Evolutionary conservation across 1,140 invertebrate species (phyloP), one percentile per base, ranked within the genome.

Genomic region (Trachymyrmex septentrionalis): DNA sequence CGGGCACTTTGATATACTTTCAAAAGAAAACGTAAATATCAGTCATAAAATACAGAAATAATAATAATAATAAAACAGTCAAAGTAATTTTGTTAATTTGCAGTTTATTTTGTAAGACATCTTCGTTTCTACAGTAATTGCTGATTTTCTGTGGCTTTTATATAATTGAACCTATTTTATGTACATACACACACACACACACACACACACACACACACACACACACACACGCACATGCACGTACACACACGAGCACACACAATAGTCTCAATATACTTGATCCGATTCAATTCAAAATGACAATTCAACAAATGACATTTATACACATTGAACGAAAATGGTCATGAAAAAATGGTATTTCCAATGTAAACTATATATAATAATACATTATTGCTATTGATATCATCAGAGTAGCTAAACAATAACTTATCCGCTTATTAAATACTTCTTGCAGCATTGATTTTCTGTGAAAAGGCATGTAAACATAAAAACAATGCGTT

Each of bases 81-180:
- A 14, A 10, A 16, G 7, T 48, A 59, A 63, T 63, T 91, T 75
- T 86, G 86, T 93, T 92, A 91, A 88, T 93, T 92, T 91, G 92
- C 86, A 92, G 81, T 93, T 93, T 93, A 93, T 93, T 94, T 93
- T 88, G 86, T 92, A 93, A 94, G 93, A 94, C 92, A 94, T 92
- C 87, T 88, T 94, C 90, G 88, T 93, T 94, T 92, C 93, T 94
- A 94, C 93, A 94, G 86, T 93, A 93, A 93, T 93, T 93, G 92
- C 69, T 92, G 91, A 89, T 92, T 93, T 84, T 48, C 55, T 78
- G 89, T 86, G 76, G 80, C 90, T 88, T 77, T 92, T 92, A 89
- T 87, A 88, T 93, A 87, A 92, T 91, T 80, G 91, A 93, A 87
- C 80, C 87, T 91, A 91, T 91, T 61, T 81, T 93, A 92, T 92